A percentile compares a stretch with the other conserved stretches of the same genome.
Conservation (phyloP, 2,888 invertebrate genomes). For the Lasiommata megera region DNA sequence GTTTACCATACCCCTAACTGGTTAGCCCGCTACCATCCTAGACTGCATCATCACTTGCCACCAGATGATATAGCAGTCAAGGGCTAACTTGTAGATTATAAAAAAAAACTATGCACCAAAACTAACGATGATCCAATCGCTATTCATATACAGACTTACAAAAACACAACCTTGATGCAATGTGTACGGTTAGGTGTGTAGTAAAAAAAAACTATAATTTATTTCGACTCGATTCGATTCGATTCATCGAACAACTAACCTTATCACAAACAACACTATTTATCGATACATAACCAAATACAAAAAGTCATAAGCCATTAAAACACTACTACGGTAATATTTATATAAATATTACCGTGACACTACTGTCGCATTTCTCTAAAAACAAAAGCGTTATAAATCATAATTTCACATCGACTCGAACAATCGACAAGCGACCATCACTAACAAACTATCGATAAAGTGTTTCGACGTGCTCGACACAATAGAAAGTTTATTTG, state of each 20-base stretch:
- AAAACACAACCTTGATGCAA: slow-evolving; percentile 1
- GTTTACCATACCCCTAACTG: too few relatives aligned
- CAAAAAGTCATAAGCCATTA: too few relatives aligned
- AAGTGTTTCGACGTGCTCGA: slow-evolving; percentile 65
- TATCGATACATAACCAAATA: too few relatives aligned
- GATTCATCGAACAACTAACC: too few relatives aligned
- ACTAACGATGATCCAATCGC: slow-evolving; percentile 4
- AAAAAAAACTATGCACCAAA: background rate
- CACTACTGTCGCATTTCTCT: slow-evolving; percentile 30
- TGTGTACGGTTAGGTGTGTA: background rate
- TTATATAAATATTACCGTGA: too few relatives aligned
- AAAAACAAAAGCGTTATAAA: slow-evolving; percentile 34
- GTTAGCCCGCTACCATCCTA: too few relatives aligned
- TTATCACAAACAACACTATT: too few relatives aligned
- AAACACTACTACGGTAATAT: too few relatives aligned
- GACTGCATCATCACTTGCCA: too few relatives aligned
- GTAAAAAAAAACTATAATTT: background rate
- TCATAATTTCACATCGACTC: slow-evolving; percentile 29
- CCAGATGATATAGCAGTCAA: too few relatives aligned
- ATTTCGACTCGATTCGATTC: too few relatives aligned
- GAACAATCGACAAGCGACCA: slow-evolving; percentile 39
- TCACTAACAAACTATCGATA: slow-evolving; percentile 65
- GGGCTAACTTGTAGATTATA: too few relatives aligned
- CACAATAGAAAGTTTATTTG: slow-evolving; percentile 80
- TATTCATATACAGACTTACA: background rate